Conservation (phyloP, 2,113 vertebrate genomes). For the Alectura lathami region DNA sequence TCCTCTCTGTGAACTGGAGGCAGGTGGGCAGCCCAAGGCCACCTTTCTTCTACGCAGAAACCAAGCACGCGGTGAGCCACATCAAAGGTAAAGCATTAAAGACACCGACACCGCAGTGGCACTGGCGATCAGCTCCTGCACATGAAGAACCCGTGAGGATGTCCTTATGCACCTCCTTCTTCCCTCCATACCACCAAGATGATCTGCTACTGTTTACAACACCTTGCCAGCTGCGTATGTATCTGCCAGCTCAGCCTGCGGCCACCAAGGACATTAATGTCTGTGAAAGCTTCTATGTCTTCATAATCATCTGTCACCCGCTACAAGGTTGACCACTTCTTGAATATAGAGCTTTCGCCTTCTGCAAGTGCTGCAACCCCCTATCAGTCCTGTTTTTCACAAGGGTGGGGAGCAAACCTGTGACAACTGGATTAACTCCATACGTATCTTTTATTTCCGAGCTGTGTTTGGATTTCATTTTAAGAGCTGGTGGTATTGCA, state of each 20-base stretch:
- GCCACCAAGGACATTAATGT: background rate
- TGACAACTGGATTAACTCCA: background rate
- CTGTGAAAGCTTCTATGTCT: background rate
- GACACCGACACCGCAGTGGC: constrained; percentile 46
- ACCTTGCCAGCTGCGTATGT: background rate
- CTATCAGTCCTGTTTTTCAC: background rate
- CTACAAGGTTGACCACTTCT: background rate
- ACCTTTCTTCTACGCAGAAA: constrained; percentile 15
- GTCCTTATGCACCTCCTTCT: background rate
- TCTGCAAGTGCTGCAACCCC: background rate
- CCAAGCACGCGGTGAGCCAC: constrained; percentile 29
- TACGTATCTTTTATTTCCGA: background rate
- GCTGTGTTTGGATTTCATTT: background rate
- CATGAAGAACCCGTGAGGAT: constrained; percentile 11
- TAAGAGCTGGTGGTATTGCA: background rate
- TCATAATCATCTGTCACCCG: background rate
- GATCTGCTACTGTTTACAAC: background rate
- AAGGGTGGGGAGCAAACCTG: background rate
- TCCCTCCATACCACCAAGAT: background rate
- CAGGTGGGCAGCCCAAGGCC: constrained; percentile 20
- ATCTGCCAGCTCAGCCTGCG: background rate
- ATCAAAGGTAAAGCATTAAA: constrained; percentile 58
- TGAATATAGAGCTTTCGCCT: background rate
- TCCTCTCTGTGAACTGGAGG: background rate
- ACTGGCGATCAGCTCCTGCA: background rate